A percentile compares a stretch with the other conserved stretches of the same genome.
phyloP scores from a whole-genome alignment of 1,140 invertebrate genomes.

The Bombus impatiens region DNA sequence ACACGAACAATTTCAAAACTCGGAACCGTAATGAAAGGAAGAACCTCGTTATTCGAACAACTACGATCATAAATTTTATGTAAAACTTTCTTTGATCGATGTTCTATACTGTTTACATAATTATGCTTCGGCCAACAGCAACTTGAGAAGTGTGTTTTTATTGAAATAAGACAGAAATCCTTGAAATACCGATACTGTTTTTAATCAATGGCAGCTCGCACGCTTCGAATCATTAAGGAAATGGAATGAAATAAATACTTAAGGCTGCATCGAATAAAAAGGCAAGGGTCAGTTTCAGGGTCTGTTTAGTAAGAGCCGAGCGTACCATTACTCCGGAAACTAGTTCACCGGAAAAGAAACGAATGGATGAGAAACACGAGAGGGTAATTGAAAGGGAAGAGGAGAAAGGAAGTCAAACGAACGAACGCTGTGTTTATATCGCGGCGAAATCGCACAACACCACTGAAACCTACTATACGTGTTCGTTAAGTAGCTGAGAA shows the following conservation, averaged over 20 bases:
- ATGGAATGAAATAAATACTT: conserved; percentile 30
- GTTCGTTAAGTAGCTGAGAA: not conserved
- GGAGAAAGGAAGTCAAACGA: conserved; percentile 27
- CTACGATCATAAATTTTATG: too few relatives aligned
- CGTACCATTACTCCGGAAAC: conserved; percentile 13
- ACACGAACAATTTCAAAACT: too few relatives aligned
- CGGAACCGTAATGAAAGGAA: too few relatives aligned
- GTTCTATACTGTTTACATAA: not conserved
- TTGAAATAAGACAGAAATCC: not conserved
- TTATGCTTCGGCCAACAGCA: not conserved
- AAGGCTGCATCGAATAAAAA: not conserved
- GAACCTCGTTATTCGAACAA: too few relatives aligned
- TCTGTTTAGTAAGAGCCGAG: not conserved
- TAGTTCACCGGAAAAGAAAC: conserved; percentile 31
- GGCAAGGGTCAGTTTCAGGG: conserved; percentile 10
- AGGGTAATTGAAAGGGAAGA: conserved; percentile 26
- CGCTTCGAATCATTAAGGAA: conserved; percentile 8
- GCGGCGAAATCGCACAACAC: not conserved
- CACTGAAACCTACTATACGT: not conserved
- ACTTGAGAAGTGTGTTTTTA: not conserved
- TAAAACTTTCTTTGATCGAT: too few relatives aligned
- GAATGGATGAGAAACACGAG: conserved; percentile 19
- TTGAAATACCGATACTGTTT: not conserved
- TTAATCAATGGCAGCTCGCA: not conserved
- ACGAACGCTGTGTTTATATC: conserved; percentile 11